These are phyloP conservation scores for Sanderia malayensis DNA, from an alignment of 30 jellyfish, hydroid and myxozoan genomes.

Conservation along the genomic window DNA sequence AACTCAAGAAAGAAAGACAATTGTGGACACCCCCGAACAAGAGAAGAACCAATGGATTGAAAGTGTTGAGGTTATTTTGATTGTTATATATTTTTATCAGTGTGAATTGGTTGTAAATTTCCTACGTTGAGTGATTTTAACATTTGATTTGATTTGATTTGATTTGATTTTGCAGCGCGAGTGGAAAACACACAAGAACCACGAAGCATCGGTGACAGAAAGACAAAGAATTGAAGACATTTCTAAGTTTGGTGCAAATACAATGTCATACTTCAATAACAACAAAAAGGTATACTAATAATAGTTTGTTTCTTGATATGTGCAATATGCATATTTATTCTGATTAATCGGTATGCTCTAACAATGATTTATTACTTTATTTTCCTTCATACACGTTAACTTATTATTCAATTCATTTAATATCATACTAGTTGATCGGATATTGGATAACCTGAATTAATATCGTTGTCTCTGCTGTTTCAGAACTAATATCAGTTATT, in stretches of 20 bases:
- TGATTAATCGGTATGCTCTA: no score
- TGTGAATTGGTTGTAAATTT: background rate
- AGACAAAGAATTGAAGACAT: conserved; percentile 39
- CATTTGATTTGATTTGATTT: background rate
- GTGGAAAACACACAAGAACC: conserved; percentile 46
- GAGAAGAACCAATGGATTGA: conserved; percentile 71
- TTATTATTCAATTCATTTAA: no score
- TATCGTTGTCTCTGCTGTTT: no score
- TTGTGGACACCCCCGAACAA: conserved; percentile 66
- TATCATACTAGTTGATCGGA: no score
- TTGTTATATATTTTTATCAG: background rate
- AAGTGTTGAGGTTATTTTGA: conserved; percentile 50
- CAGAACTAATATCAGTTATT: no score
- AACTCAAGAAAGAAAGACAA: background rate
- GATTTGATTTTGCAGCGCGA: conserved; percentile 51
- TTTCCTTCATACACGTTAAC: no score
- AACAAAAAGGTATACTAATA: conserved; percentile 70
- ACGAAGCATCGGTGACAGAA: conserved; percentile 55
- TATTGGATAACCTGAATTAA: no score
- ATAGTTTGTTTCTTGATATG: no score
- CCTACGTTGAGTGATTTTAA: background rate
- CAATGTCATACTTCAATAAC: conserved; percentile 67
- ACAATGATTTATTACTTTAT: no score
- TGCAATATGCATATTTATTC: no score
- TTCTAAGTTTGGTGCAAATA: background rate